A percentile compares a stretch with the other conserved stretches of the same genome.
These are phyloP conservation scores for Trichosurus vulpecula DNA, from an alignment of 2,797 vertebrate species.

Conservation along the genomic window DNA sequence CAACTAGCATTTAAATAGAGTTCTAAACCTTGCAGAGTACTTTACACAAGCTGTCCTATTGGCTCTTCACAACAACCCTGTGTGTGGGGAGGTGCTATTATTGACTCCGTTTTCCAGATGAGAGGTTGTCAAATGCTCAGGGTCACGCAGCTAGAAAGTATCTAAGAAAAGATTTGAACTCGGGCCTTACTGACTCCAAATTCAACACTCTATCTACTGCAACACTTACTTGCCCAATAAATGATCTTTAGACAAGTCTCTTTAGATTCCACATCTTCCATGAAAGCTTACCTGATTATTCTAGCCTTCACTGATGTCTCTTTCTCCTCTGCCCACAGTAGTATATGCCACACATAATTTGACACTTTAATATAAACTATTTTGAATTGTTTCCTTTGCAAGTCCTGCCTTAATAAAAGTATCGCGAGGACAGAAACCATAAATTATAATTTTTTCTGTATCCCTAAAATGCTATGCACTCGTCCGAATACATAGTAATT, in stretches of 20 bases:
- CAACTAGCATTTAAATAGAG: background rate
- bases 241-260: background rate
- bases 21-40: background rate
- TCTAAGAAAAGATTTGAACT: background rate
- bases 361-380: background rate
- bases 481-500: background rate
- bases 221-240: background rate
- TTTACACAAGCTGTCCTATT: background rate
- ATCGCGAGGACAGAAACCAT: background rate
- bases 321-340: slow-evolving; percentile 13
- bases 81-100: too few species aligned
- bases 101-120: background rate
- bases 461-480: background rate
- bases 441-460: background rate
- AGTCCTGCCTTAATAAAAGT: background rate
- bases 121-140: background rate
- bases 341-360: background rate
- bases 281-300: background rate
- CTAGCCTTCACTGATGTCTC: background rate
- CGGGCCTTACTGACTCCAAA: background rate
- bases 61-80: background rate
- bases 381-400: background rate
- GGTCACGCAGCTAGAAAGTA: background rate
- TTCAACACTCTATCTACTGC: background rate
- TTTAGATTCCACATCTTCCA: background rate